Percentiles rank a stretch among this genome's conserved stretches.
Conservation (phyloP, 2,888 invertebrate species). For the Agrenia bidenticulata region DNA sequence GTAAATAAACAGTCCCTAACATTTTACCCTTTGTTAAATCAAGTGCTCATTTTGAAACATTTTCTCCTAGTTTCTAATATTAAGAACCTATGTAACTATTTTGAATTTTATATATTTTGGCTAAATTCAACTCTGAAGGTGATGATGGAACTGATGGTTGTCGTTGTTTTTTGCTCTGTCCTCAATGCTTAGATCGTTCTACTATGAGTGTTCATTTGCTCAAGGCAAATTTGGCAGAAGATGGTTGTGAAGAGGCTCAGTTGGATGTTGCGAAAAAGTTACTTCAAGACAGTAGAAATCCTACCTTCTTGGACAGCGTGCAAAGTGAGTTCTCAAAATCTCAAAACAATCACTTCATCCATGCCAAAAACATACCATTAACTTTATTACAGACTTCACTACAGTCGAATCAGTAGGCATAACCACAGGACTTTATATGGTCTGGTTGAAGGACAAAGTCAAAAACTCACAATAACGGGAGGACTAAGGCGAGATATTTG, state of each 20-base stretch:
- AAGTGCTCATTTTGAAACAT: too few relatives aligned
- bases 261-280: constrained; percentile 81
- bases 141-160: constrained; percentile 38
- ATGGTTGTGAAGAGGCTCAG: constrained; percentile 86
- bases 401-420: too few relatives aligned
- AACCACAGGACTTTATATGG: constrained; percentile 18
- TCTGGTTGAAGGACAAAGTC: constrained; percentile 17
- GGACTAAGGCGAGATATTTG: too few relatives aligned
- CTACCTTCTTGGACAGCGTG: constrained; percentile 22
- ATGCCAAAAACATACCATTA: too few relatives aligned
- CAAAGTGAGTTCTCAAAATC: constrained; percentile 32
- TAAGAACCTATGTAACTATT: too few relatives aligned
- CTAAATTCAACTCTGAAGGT: neutral
- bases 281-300: constrained; percentile 65
- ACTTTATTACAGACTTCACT: too few relatives aligned
- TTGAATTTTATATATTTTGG: too few relatives aligned
- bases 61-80: too few relatives aligned
- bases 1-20: too few relatives aligned
- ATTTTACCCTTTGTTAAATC: too few relatives aligned
- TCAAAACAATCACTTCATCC: too few relatives aligned
- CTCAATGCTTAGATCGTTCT: constrained; percentile 52
- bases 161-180: constrained; percentile 43
- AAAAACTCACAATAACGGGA: too few relatives aligned
- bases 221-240: constrained; percentile 67
- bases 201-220: constrained; percentile 53